phyloP scores from a whole-genome alignment of 2,888 invertebrate species.

The Nematopogon swammerdamellus region DNA sequence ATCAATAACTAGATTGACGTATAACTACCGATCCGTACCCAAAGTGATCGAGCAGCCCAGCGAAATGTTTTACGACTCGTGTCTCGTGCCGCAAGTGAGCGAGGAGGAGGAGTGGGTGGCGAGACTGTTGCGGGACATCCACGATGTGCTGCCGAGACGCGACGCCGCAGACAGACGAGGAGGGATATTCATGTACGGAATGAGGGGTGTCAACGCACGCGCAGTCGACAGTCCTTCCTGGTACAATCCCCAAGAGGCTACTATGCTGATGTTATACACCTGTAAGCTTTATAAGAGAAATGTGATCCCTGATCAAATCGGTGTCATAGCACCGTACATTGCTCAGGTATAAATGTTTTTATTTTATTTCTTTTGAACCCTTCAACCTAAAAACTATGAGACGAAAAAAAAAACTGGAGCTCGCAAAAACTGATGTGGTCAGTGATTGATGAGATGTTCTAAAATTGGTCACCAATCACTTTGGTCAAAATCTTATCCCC shows the following conservation, averaged over 20 bases:
- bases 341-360: slow-evolving; percentile 85
- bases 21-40: slow-evolving; percentile 85
- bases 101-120: slow-evolving; percentile 25
- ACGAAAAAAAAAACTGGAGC: slow-evolving; percentile 37
- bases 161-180: slow-evolving; percentile 32
- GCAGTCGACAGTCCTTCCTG: slow-evolving; percentile 82
- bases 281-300: slow-evolving; percentile 64
- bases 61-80: slow-evolving; percentile 78
- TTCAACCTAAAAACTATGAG: neutral
- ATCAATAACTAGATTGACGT: slow-evolving; percentile 78
- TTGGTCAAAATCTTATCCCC: too few species aligned
- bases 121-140: slow-evolving; percentile 21
- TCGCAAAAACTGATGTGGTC: too few species aligned
- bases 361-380: neutral
- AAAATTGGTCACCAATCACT: too few species aligned
- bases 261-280: slow-evolving; percentile 48
- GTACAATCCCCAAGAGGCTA: slow-evolving; percentile 84
- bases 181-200: slow-evolving; percentile 67
- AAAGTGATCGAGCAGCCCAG: slow-evolving; percentile 75
- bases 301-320: slow-evolving; percentile 69
- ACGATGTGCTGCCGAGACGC: slow-evolving; percentile 21
- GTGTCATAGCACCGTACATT: slow-evolving; percentile 88
- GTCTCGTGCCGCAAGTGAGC: slow-evolving; percentile 64
- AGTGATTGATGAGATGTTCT: too few species aligned
- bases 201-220: slow-evolving; percentile 65